These are phyloP conservation scores for Ariolimax columbianus DNA, from an alignment of 2,888 invertebrate genomes.

Conservation along the genomic window DNA sequence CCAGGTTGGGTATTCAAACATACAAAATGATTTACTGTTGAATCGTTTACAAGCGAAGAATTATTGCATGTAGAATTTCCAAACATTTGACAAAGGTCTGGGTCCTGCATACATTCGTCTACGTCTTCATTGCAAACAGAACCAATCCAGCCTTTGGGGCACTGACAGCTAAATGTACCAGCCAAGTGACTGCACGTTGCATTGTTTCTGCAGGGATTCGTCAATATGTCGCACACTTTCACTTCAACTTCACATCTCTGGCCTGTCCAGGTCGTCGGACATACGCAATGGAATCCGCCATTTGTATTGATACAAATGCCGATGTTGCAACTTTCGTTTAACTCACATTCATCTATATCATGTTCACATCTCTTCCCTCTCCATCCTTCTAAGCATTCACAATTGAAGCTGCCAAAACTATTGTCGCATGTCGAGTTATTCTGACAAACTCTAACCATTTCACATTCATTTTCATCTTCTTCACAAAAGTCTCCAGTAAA, in stretches of 20 bases:
- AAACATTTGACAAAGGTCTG: not conserved
- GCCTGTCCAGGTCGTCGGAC: slow-evolving; percentile 53
- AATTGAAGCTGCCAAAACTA: not conserved
- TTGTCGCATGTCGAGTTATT: not conserved
- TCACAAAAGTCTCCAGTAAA: slow-evolving; percentile 42
- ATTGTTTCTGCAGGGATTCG: slow-evolving; percentile 48
- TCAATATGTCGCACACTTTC: slow-evolving; percentile 46
- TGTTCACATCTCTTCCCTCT: slow-evolving; percentile 22
- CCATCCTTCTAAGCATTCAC: slow-evolving; percentile 7
- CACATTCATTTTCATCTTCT: slow-evolving; percentile 43
- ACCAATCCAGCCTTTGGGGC: slow-evolving; percentile 49
- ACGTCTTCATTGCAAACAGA: slow-evolving; percentile 47
- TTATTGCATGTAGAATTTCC: not conserved
- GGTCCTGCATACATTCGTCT: slow-evolving; percentile 35
- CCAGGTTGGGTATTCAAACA: not conserved
- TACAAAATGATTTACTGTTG: not conserved
- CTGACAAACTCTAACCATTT: not conserved
- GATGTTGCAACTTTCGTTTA: not conserved
- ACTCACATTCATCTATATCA: slow-evolving; percentile 26
- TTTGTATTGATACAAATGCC: slow-evolving; percentile 58
- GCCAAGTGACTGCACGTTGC: slow-evolving; percentile 48
- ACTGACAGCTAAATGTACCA: slow-evolving; percentile 51
- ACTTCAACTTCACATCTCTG: slow-evolving; percentile 42
- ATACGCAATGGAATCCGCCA: slow-evolving; percentile 57
- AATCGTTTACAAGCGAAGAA: not conserved